Conservation (phyloP, 2,113 vertebrate species). For the Melanerpes formicivorus region DNA sequence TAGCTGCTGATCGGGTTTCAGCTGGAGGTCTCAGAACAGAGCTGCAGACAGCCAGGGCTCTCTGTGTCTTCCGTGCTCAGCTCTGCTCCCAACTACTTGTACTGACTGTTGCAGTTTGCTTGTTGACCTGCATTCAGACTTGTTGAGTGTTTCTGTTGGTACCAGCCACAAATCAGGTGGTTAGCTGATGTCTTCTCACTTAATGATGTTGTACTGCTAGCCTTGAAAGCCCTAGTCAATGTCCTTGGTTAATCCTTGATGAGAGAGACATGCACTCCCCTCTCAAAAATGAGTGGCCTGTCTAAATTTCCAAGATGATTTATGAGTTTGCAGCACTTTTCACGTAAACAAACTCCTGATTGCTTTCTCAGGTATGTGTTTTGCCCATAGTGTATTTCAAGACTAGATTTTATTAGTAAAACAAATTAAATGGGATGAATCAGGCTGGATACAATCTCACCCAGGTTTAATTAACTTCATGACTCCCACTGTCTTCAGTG, state of each 20-base stretch:
- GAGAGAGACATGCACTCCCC: not conserved
- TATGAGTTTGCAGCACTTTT: not conserved
- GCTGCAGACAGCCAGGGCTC: not conserved
- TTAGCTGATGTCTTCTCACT: not conserved
- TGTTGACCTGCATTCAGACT: not conserved
- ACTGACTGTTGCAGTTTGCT: not conserved
- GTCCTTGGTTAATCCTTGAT: not conserved
- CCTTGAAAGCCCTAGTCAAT: not conserved
- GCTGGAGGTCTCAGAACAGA: not conserved
- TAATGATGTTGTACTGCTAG: not conserved
- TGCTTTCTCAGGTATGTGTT: constrained; percentile 19
- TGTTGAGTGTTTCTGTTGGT: no score
- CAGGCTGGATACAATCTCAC: not conserved
- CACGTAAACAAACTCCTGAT: not conserved
- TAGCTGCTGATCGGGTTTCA: not conserved
- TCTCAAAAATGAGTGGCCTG: not conserved
- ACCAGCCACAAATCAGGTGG: not conserved
- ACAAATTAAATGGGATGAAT: not conserved
- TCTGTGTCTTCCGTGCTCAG: not conserved
- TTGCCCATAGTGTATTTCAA: not conserved
- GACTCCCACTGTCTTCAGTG: constrained; percentile 35
- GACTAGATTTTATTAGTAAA: not conserved
- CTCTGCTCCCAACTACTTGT: not conserved
- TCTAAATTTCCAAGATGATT: not conserved
- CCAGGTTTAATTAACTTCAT: constrained; percentile 18